phyloP scores from a whole-genome alignment of 2,113 vertebrate genomes.

The Spermophilus dauricus region DNA sequence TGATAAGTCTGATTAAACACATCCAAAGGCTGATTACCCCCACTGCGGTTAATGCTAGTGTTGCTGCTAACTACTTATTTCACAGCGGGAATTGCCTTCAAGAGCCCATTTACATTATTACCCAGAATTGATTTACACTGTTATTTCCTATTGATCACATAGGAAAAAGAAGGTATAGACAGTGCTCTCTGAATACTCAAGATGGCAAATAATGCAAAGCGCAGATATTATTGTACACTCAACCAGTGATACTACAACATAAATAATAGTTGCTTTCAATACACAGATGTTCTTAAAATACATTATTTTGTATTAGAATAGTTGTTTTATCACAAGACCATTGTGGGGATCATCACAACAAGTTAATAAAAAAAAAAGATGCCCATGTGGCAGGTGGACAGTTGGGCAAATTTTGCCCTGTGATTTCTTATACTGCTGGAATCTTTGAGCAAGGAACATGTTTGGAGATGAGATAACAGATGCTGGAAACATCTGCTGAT shows the following conservation, averaged over 20 bases:
- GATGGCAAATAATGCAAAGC: conserved; percentile 67
- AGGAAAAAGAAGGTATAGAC: conserved; percentile 60
- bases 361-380: background rate
- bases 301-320: background rate
- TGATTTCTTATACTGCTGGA: background rate
- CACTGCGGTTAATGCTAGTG: conserved; percentile 83
- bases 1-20: conserved; percentile 90
- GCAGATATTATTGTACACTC: background rate
- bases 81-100: conserved; percentile 86
- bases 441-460: background rate
- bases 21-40: conserved; percentile 86
- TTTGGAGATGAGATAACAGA: background rate
- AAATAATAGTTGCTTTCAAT: background rate
- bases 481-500: background rate
- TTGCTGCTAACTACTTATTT: conserved; percentile 88
- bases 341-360: background rate
- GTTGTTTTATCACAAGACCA: conserved; percentile 8
- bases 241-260: background rate
- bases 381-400: background rate
- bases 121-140: conserved; percentile 83
- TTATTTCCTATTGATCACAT: conserved; percentile 81
- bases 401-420: background rate
- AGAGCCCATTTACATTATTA: conserved; percentile 86
- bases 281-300: conserved; percentile 12
- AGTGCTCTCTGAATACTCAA: conserved; percentile 65